Evolutionary conservation across 2,113 vertebrate species (phyloP).

Genomic region (Bubo blakistoni): DNA sequence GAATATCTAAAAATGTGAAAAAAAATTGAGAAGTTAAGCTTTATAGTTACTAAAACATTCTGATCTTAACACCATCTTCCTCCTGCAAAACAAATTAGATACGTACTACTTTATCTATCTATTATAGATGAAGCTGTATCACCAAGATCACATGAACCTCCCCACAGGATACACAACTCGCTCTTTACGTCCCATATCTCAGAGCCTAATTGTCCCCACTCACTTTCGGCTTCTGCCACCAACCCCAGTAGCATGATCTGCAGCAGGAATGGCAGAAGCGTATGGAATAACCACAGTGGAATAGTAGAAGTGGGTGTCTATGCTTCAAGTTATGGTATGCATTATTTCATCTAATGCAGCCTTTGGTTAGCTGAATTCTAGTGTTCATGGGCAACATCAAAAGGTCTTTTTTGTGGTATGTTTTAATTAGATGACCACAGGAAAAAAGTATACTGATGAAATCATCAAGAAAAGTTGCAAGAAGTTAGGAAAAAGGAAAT

Average conservation of each 20-base stretch:
- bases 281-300: neutral
- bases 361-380: neutral
- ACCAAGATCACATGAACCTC: neutral
- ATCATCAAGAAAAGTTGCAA: neutral
- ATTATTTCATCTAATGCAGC: neutral
- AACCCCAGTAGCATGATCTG: rapidly evolving
- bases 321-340: neutral
- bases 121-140: neutral
- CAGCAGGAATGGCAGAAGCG: neutral
- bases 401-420: neutral
- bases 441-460: neutral
- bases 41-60: neutral
- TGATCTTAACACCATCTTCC: neutral
- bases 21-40: neutral
- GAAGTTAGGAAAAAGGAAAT: neutral
- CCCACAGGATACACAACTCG: neutral
- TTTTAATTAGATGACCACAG: neutral
- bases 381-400: neutral
- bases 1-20: conserved; percentile 83
- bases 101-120: neutral
- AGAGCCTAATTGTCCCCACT: rapidly evolving
- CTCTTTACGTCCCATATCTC: neutral
- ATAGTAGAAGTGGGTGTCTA: neutral
- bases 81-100: neutral
- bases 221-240: neutral